These are phyloP conservation scores for Todiramphus saurophagus DNA, from an alignment of 2,113 vertebrate species.

Conservation along the genomic window DNA sequence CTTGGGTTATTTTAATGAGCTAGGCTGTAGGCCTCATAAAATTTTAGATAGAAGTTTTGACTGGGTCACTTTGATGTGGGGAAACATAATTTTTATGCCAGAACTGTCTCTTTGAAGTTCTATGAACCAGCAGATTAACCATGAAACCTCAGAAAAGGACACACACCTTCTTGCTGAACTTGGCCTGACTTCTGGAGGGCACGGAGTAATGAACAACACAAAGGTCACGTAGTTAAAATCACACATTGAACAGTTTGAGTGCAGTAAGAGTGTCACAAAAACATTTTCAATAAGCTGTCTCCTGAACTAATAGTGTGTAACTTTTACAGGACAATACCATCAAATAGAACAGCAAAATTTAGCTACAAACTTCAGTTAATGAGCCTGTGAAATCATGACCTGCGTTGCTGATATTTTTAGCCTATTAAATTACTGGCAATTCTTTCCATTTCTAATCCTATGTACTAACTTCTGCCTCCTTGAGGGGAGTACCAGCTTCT, in stretches of 20 bases:
- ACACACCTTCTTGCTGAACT: not conserved
- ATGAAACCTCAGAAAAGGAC: not conserved
- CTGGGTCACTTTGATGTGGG: not conserved
- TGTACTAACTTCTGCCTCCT: not conserved
- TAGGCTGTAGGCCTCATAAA: not conserved
- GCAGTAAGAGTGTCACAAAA: not conserved
- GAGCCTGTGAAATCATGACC: not conserved
- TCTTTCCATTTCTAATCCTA: not conserved
- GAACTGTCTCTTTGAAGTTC: conserved; percentile 5
- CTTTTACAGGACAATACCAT: not conserved
- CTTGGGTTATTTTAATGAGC: not conserved
- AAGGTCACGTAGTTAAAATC: not conserved
- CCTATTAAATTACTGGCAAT: not conserved
- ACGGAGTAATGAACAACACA: not conserved
- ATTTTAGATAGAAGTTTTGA: not conserved
- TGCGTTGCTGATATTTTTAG: not conserved
- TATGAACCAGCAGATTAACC: not conserved
- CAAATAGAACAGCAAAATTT: not conserved
- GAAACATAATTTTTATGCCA: not conserved
- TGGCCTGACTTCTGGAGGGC: not conserved
- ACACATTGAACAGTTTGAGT: not conserved
- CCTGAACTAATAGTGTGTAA: not conserved
- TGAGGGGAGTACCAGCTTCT: not conserved
- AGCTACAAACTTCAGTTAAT: not conserved
- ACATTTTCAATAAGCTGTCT: not conserved